Evolutionary conservation across 2,888 invertebrate genomes (phyloP), one percentile per base, ranked within the genome.

Genomic region (Nasonia oneida): DNA sequence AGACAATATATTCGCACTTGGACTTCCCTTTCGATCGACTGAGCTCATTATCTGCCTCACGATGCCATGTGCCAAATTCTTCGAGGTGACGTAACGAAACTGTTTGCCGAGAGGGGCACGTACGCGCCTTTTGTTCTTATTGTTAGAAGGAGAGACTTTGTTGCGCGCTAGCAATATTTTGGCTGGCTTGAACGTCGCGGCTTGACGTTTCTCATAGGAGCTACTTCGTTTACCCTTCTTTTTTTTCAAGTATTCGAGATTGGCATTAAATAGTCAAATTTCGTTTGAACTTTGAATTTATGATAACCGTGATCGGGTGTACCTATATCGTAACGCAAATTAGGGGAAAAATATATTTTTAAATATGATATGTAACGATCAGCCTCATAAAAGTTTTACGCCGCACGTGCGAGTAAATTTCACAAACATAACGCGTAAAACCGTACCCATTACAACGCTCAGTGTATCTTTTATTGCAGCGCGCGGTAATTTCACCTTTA

Each of bases 401-500:
- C 8, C 2, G 57, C 53, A 6, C 15, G 57, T n/a, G 3, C 18
- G 18, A 0, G 53, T 67, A 33, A 76, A 82, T 70, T 64, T 75
- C 57, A 23, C 39, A 39, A 77, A 61, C 39, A 29, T 29, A 50
- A 70, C 53, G 53, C 14, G 82, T 76, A 83, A 82, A 23, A 53
- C 47, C 50, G 8, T 33, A 42, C 33, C n/a, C 33, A 57, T n/a
- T 67, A 33, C 3, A 2, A 23, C 29, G 29, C 23, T 47, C 37
- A 37, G 4, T 37, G 50, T 61, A 70, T 67, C 39, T 50, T 75
- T 81, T 74, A 80, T 67, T 80, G 73, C 73, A 37, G 0, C 71
- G 8, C 33, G 5, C n/a, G 14, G 71, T 33, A 81, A 81, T 76
- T 81, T 76, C 10, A 61, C 37, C 47, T 81, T 81, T 57, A 85